A percentile compares a stretch with the other conserved stretches of the same genome.
These are phyloP conservation scores for Polymixis lichenea DNA, from an alignment of 2,888 invertebrate genomes.

Conservation along the genomic window DNA sequence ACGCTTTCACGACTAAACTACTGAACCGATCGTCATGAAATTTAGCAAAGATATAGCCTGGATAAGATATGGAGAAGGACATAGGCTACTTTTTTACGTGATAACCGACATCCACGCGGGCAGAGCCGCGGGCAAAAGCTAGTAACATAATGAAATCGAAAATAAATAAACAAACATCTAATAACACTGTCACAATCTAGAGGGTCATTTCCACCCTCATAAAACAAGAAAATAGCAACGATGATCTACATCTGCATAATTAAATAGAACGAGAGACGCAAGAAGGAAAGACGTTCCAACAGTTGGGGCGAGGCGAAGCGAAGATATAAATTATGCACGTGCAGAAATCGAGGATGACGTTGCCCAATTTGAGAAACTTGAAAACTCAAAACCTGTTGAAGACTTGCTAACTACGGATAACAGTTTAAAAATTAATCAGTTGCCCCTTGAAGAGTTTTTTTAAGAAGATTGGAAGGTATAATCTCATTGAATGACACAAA, in stretches of 20 bases:
- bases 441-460: background rate
- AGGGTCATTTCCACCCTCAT: constrained; percentile 68
- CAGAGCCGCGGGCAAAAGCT: too few species aligned
- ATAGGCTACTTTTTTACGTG: too few species aligned
- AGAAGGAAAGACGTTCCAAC: constrained; percentile 48
- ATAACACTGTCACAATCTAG: constrained; percentile 66
- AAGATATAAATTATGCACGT: constrained; percentile 86
- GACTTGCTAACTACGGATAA: constrained; percentile 75
- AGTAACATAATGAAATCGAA: too few species aligned
- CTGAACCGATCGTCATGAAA: too few species aligned
- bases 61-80: too few species aligned
- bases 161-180: constrained; percentile 59
- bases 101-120: too few species aligned
- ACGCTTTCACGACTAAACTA: too few species aligned
- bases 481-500: too few species aligned
- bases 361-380: constrained; percentile 75
- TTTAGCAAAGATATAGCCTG: too few species aligned
- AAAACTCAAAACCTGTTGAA: constrained; percentile 80
- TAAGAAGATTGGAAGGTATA: background rate
- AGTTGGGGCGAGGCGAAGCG: constrained; percentile 58
- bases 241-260: constrained; percentile 83
- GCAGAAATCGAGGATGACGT: constrained; percentile 76
- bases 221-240: constrained; percentile 76
- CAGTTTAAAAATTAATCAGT: constrained; percentile 50
- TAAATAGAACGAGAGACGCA: constrained; percentile 72